Percentiles rank a stretch among this genome's conserved stretches.
Conservation (phyloP, 2,113 vertebrate species). For the Callipepla squamata region DNA sequence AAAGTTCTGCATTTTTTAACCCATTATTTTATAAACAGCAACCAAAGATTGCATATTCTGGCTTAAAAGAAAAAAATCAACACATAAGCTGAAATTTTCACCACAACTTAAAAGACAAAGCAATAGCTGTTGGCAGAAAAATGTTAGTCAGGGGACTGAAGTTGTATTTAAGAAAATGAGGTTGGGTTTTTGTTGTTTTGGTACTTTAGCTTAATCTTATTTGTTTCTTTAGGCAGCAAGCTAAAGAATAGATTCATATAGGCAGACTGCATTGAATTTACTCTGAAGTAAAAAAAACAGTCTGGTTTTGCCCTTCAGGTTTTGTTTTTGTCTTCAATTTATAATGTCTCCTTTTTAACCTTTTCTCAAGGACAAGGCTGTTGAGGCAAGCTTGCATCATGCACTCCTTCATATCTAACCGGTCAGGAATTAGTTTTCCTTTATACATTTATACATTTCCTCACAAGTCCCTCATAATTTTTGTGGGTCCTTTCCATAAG, state of each 20-base stretch:
- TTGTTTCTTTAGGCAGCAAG: background rate
- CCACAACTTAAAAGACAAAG: background rate
- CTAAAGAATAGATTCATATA: background rate
- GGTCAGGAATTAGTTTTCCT: background rate
- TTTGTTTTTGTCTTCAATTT: too few relatives aligned
- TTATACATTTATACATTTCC: background rate
- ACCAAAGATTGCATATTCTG: background rate
- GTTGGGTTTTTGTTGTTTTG: fast-evolving
- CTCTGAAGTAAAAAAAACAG: background rate
- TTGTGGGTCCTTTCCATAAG: background rate
- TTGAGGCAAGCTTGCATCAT: background rate
- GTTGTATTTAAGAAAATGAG: background rate
- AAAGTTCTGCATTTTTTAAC: background rate
- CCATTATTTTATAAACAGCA: background rate
- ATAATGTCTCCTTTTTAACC: background rate
- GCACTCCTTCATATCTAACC: background rate
- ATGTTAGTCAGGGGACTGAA: background rate
- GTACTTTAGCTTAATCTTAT: background rate
- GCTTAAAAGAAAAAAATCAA: background rate
- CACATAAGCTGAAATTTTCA: background rate
- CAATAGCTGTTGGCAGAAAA: background rate
- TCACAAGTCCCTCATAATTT: background rate
- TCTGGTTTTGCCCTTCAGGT: background rate
- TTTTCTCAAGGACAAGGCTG: background rate
- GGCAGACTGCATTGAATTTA: background rate